Evolutionary conservation across 1,140 invertebrate species (phyloP).

Genomic region (Neodiprion fabricii): DNA sequence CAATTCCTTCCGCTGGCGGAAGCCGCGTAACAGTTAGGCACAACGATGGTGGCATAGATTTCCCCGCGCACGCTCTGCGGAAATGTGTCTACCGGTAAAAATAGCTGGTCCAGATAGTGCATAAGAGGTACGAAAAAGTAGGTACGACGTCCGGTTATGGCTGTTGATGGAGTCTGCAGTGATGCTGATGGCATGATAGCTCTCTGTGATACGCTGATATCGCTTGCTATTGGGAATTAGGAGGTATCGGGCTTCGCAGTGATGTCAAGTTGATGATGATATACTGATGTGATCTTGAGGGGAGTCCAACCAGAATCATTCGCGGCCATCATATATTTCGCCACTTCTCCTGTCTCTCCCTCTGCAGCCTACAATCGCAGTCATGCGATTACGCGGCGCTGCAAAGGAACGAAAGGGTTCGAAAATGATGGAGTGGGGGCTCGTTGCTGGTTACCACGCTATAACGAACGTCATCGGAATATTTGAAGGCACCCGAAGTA

Average conservation of each 20-base stretch:
- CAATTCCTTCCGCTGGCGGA: not conserved
- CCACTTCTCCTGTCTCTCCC: not conserved
- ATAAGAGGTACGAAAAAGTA: not conserved
- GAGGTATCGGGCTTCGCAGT: conserved; percentile 32
- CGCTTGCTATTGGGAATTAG: conserved; percentile 31
- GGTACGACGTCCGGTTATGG: not conserved
- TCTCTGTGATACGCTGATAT: not conserved
- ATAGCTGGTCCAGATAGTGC: not conserved
- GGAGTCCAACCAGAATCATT: conserved; percentile 27
- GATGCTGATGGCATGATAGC: not conserved
- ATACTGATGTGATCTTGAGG: conserved; percentile 50
- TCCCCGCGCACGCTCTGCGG: conserved; percentile 1
- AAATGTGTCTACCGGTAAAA: conserved; percentile 10
- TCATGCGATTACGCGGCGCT: not conserved
- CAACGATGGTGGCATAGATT: not conserved
- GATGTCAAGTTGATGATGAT: conserved; percentile 59
- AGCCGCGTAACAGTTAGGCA: not conserved
- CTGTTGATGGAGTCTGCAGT: not conserved
- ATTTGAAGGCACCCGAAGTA: not conserved
- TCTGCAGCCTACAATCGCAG: not conserved
- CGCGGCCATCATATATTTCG: not conserved
- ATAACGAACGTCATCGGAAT: not conserved
- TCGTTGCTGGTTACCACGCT: not conserved
- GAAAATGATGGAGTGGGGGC: conserved; percentile 1
- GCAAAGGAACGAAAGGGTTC: conserved; percentile 2